Percentiles rank a stretch among this genome's conserved stretches.
Conservation (phyloP, 2,113 vertebrate species). For the Colinus virginianus region DNA sequence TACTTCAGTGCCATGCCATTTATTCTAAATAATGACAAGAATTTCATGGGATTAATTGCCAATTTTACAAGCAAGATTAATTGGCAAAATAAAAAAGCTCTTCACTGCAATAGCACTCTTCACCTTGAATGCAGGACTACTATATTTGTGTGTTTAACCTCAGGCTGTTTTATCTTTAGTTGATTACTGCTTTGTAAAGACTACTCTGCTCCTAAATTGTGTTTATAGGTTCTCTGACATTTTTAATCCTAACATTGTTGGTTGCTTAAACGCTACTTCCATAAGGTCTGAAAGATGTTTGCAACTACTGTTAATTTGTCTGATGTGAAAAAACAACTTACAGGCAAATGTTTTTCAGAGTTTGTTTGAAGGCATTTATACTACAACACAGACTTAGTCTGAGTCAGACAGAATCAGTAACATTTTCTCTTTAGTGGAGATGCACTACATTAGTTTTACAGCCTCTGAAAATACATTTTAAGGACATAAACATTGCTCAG, state of each 20-base stretch:
- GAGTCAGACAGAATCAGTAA: slow-evolving; percentile 2
- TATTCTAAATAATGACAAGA: background rate
- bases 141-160: background rate
- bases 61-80: background rate
- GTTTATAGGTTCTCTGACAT: background rate
- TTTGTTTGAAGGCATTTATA: background rate
- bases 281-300: slow-evolving; percentile 18
- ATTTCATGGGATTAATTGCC: background rate
- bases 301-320: background rate
- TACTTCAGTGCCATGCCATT: background rate
- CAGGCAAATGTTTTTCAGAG: background rate
- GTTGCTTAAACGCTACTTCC: slow-evolving; percentile 20
- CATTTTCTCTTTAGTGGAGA: slow-evolving; percentile 15
- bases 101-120: background rate
- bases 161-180: background rate
- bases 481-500: background rate
- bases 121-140: background rate
- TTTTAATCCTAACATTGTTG: background rate
- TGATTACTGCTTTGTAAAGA: background rate
- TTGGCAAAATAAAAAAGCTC: background rate
- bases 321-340: background rate
- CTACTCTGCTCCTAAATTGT: background rate
- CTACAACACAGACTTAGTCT: background rate
- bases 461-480: background rate
- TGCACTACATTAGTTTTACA: background rate